Evolutionary conservation across 1,140 invertebrate genomes (phyloP).

Genomic region (Drosophila rhopaloa): DNA sequence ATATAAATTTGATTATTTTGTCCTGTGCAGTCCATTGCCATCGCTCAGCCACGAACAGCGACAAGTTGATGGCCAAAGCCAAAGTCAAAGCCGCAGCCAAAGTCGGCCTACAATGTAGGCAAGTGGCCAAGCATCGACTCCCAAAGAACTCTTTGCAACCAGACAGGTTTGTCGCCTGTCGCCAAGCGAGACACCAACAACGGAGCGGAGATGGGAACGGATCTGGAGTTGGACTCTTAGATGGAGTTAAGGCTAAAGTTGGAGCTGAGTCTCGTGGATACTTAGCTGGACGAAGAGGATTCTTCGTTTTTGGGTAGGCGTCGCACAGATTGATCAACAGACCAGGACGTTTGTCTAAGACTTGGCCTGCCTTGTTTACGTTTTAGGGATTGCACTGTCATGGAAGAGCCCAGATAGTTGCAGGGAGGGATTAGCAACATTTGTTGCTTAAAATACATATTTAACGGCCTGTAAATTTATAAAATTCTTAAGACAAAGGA

Average conservation of each 20-base stretch:
- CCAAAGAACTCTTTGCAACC: constrained; percentile 24
- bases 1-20: not conserved
- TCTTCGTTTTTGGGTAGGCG: constrained; percentile 68
- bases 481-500: too few species aligned
- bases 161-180: constrained; percentile 72
- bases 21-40: constrained; percentile 20
- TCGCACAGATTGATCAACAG: constrained; percentile 73
- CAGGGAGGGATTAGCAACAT: constrained; percentile 20
- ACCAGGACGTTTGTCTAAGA: constrained; percentile 74
- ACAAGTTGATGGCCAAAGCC: constrained; percentile 67
- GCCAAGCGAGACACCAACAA: constrained; percentile 23
- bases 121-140: constrained; percentile 63
- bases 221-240: constrained; percentile 19
- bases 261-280: not conserved
- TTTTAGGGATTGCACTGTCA: constrained; percentile 65
- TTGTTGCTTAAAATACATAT: not conserved
- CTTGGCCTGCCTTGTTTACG: constrained; percentile 53
- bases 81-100: constrained; percentile 41
- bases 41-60: constrained; percentile 41
- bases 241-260: constrained; percentile 10
- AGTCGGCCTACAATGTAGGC: constrained; percentile 65
- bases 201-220: constrained; percentile 38
- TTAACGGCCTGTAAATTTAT: not conserved
- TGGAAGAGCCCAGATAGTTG: constrained; percentile 32
- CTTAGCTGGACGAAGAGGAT: constrained; percentile 28